Evolutionary conservation across 1,140 invertebrate genomes (phyloP), one percentile per base, ranked within the genome.

Genomic region (Goniozus legneri): DNA sequence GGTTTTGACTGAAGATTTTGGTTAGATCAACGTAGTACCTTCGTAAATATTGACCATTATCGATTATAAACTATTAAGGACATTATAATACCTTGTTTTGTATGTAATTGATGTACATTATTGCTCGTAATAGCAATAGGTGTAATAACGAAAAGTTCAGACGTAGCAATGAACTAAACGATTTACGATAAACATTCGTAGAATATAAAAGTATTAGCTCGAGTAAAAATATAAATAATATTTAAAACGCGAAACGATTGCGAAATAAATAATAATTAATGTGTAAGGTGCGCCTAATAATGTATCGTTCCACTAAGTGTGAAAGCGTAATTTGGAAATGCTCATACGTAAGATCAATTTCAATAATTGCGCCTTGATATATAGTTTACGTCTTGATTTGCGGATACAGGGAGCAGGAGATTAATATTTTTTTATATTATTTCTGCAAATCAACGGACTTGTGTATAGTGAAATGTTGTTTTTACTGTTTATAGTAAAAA

Each of bases 81-180:
- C 3, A 33, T 8, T 8, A 13, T 44, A 42, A 51, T 47, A 56
- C 58, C 56, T 65, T 65, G 54, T 68, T 68, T 68, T 68, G 50
- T 65, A 67, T 62, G 58, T 67, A 62, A 65, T 65, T 59, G 55
- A 60, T 68, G 63, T 68, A 68, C 62, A 67, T 68, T 68, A 67
- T 64, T 65, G 58, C 54, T 59, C 53, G 51, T 65, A 61, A 56
- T 61, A 58, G 55, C 54, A 43, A 58, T 55, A 41, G 42, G 50
- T 34, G 42, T 56, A 55, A 60, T 60, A 55, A 60, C 47, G 42
- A 52, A 39, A 36, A 30, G 30, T 58, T 52, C 39, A 54, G 19
- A 44, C 52, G 58, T 64, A 65, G 52, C 58, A 53, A 64, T 51
- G 27, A 61, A 56, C 44, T 50, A 55, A 52, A 37, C 27, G 36